A percentile compares a stretch with the other conserved stretches of the same genome.
Evolutionary conservation across 2,888 invertebrate genomes (phyloP).

Genomic region (Zygaena filipendulae): DNA sequence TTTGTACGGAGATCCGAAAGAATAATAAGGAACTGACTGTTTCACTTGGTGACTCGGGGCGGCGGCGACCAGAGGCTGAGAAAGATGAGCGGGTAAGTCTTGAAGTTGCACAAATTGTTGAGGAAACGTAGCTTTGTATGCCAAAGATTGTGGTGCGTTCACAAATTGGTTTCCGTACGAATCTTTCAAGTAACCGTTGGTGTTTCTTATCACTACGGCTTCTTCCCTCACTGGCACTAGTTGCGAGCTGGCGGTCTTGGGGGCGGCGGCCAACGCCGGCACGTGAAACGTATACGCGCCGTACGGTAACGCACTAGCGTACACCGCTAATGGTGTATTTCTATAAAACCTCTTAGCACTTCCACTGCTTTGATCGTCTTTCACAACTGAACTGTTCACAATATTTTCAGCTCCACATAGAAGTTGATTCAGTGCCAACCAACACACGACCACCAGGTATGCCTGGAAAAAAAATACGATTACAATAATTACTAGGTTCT

Average conservation of each 20-base stretch:
- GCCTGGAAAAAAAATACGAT: slow-evolving; percentile 33
- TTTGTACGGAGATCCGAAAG: slow-evolving; percentile 35
- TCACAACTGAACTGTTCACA: slow-evolving; percentile 24
- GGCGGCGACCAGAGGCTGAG: slow-evolving; percentile 43
- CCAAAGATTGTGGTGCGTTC: slow-evolving; percentile 33
- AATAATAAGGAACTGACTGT: slow-evolving; percentile 32
- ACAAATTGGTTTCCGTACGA: slow-evolving; percentile 54
- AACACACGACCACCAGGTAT: slow-evolving; percentile 34
- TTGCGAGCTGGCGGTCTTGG: slow-evolving; percentile 29
- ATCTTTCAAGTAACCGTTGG: slow-evolving; percentile 41
- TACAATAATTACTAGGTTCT: too few relatives aligned
- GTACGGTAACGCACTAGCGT: slow-evolving; percentile 47
- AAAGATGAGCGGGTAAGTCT: slow-evolving; percentile 46
- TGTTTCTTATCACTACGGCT: slow-evolving; percentile 27
- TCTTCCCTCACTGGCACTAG: slow-evolving; percentile 36
- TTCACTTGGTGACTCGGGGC: slow-evolving; percentile 33
- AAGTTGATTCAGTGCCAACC: slow-evolving; percentile 29
- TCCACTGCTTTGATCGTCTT: slow-evolving; percentile 38
- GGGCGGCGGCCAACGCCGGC: slow-evolving; percentile 29
- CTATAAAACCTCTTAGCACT: slow-evolving; percentile 44
- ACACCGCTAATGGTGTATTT: slow-evolving; percentile 36
- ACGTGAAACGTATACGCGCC: slow-evolving; percentile 43
- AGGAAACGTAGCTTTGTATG: slow-evolving; percentile 41
- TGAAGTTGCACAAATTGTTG: slow-evolving; percentile 51
- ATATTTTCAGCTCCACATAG: slow-evolving; percentile 24